Conservation (phyloP, 2,113 vertebrate species). For the Dicaeum eximium region DNA sequence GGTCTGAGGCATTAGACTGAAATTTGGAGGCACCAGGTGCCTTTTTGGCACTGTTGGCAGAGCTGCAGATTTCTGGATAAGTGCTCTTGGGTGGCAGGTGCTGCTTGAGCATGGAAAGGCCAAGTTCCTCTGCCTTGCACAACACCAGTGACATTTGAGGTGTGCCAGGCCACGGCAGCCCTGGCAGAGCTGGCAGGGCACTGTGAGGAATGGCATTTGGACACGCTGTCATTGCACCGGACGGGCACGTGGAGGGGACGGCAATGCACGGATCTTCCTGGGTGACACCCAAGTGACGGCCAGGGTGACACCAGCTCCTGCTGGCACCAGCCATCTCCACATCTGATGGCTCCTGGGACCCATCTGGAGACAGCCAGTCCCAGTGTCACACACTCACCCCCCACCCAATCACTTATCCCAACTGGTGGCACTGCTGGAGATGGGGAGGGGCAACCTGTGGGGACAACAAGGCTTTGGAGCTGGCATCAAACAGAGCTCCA, state of each 20-base stretch:
- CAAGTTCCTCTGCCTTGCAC: neutral
- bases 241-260: neutral
- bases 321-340: neutral
- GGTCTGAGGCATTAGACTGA: neutral
- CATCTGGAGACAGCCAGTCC: neutral
- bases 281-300: rapidly evolving
- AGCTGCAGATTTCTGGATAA: neutral
- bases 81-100: neutral
- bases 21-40: neutral
- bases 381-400: neutral
- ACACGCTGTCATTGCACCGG: rapidly evolving
- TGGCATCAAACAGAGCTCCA: neutral
- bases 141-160: neutral
- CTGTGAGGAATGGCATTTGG: neutral
- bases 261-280: rapidly evolving
- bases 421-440: rapidly evolving
- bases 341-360: rapidly evolving
- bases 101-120: neutral
- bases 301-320: neutral
- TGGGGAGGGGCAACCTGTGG: neutral
- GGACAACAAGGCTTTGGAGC: neutral
- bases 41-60: neutral
- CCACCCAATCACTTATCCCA: neutral
- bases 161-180: rapidly evolving
- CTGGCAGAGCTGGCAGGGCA: neutral